Evolutionary conservation across 2,888 invertebrate genomes (phyloP), one percentile per base, ranked within the genome.

Genomic region (Spodoptera picta): DNA sequence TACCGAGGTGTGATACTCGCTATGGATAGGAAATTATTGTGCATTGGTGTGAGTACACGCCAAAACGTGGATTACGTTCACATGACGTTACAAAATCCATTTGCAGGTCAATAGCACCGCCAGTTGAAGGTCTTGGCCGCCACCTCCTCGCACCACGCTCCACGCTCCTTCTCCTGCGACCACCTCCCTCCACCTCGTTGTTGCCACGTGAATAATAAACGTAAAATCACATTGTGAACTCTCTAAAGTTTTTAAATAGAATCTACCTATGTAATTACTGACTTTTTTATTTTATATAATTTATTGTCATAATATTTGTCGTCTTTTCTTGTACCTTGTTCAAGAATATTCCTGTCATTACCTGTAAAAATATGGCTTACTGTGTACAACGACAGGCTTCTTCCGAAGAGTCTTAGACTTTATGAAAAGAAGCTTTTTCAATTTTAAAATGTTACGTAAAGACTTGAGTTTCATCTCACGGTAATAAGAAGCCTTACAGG

Each of bases 41-140:
- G 55, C 60, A 69, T 49, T 49, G 49, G 56, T n/a, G 62, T 61
- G 68, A 56, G 64, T 74, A 59, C 66, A 53, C 74, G 68, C 75
- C 78, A 68, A 67, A 69, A 67, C 63, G 59, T 66, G 66, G 47
- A 84, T 84, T 83, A 80, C 73, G 76, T 73, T 73, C 76, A 79
- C 72, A 75, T 78, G 64, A 75, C 76, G 73, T 83, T 82, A 82
- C 82, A 77, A 80, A 83, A 84, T 78, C 77, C 62, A 73, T 84
- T 81, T 80, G 82, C 89, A 85, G 90, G 90, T 90, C 90, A 89
- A 90, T 88, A 89, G 83, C 90, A 88, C 87, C 84, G 87, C 83
- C 86, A 82, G 85, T 81, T 85, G 87, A 90, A 90, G 90, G 90
- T 90, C 90, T 90, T 83, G 89, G 88, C 76, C 87, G 84, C 80